Base-by-base conservation (phyloP, 1,140 invertebrate species). In the Gryon sp. region DNA sequence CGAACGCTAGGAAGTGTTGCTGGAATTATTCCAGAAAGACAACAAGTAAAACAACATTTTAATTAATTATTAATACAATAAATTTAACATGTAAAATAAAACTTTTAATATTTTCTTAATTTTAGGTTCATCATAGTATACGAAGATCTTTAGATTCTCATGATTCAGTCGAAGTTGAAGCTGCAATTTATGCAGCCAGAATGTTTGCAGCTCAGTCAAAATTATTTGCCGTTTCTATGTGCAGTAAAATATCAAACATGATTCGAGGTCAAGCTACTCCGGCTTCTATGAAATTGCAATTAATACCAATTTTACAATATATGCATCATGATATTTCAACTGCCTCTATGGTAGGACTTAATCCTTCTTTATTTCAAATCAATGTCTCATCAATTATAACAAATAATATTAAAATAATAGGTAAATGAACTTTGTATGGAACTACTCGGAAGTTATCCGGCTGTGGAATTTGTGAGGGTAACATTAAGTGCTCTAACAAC, bases 181-280 rank as follows among this genome's bases (percentile, higher is more conserved):
- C 97, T 34, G 97, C 97, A 11, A 97, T 99, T 80, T 97, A 96
- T 92, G 97, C 97, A 43, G 96, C 97, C 50, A 94, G 93, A 74
- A 94, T 95, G 89, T 98, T 98, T 92, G 96, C 96, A 36, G 94
- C 95, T 7, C 94, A 96, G 84, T 98, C 97, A 5, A 96, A 95
- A 86, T 92, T 94, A 24, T 99, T 99, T 92, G 96, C 97, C n/a
- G 93, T 96, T 5, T 97, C 95, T 45, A 98, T 99, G 93, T 98
- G 97, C 82, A 95, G 95, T 76, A 98, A 98, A 89, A 93, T 99
- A 40, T 95, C 95, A 0, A 94, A 97, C 62, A 99, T 99, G 97
- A 97, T 99, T 75, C 93, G 96, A 83, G 95, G 95, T 40, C 91
- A 98, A 79, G 93, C 95, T 32, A 98, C 97, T 0, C 96, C 96